A percentile compares a stretch with the other conserved stretches of the same genome.
phyloP scores from a whole-genome alignment of 2,113 vertebrate genomes.

The Parotia lawesii region DNA sequence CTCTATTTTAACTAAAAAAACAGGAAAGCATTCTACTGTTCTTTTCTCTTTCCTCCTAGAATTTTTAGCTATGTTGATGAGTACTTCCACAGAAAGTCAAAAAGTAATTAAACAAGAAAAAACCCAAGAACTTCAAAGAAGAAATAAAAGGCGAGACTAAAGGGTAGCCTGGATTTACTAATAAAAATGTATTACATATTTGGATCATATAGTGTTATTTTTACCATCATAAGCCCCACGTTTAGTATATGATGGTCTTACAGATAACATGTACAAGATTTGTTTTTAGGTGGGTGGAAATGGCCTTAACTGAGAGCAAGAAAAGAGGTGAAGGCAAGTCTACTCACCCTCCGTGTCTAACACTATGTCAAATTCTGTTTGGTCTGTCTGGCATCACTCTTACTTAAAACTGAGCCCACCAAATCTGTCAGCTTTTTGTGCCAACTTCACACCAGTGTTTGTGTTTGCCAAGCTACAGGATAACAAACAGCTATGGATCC shows the following conservation, averaged over 20 bases:
- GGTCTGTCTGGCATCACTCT: background rate
- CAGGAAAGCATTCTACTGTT: background rate
- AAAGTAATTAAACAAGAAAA: background rate
- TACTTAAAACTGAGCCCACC: background rate
- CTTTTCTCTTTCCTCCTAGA: background rate
- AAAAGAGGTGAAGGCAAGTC: background rate
- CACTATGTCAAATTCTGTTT: background rate
- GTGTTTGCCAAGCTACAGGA: background rate
- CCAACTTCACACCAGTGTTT: background rate
- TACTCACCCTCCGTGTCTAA: background rate
- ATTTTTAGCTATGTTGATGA: background rate
- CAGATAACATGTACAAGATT: background rate
- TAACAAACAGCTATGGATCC: background rate
- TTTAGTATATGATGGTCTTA: background rate
- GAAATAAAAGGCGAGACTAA: background rate
- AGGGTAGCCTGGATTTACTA: background rate
- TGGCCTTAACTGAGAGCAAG: background rate
- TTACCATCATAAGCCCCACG: background rate
- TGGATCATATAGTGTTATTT: background rate
- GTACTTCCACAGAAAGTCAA: background rate
- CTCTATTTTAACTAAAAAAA: slow-evolving; percentile 8
- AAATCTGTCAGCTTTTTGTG: background rate
- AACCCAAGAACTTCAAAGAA: background rate
- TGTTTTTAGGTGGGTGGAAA: background rate
- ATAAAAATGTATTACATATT: background rate